A percentile compares a stretch with the other conserved stretches of the same genome.
These are phyloP conservation scores for Carterocephalus palaemon DNA, from an alignment of 2,888 invertebrate species.

Conservation along the genomic window DNA sequence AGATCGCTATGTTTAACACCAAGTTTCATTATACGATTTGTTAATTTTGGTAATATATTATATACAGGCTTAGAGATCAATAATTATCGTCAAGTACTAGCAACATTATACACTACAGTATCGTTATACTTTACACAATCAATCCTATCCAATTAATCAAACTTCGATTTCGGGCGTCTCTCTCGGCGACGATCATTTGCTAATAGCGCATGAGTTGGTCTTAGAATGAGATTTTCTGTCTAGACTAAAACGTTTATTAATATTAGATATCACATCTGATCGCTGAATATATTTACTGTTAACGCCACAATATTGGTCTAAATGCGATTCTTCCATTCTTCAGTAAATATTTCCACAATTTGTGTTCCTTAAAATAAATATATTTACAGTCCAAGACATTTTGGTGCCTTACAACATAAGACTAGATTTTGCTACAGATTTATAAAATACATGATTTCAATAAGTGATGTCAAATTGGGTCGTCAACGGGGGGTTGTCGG, in stretches of 20 bases:
- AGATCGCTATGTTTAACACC: background rate
- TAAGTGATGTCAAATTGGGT: constrained; percentile 39
- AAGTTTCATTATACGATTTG: constrained; percentile 1
- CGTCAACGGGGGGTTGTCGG: constrained; percentile 30
- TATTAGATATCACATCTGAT: constrained; percentile 69
- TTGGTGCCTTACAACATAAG: constrained; percentile 71
- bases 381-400: constrained; percentile 71
- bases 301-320: constrained; percentile 39
- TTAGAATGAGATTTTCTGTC: constrained; percentile 66
- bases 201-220: constrained; percentile 45
- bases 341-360: constrained; percentile 63
- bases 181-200: constrained; percentile 46
- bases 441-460: constrained; percentile 55
- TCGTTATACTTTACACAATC: constrained; percentile 56
- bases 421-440: constrained; percentile 76
- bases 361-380: constrained; percentile 57
- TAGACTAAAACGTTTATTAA: constrained; percentile 58
- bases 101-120: constrained; percentile 42
- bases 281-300: constrained; percentile 61
- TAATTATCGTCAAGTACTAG: constrained; percentile 43
- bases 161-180: constrained; percentile 46
- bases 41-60: constrained; percentile 24
- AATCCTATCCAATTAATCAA: constrained; percentile 47
- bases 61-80: constrained; percentile 30
- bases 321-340: constrained; percentile 37